phyloP scores from a whole-genome alignment of 1,140 invertebrate species.

The Periplaneta americana region DNA sequence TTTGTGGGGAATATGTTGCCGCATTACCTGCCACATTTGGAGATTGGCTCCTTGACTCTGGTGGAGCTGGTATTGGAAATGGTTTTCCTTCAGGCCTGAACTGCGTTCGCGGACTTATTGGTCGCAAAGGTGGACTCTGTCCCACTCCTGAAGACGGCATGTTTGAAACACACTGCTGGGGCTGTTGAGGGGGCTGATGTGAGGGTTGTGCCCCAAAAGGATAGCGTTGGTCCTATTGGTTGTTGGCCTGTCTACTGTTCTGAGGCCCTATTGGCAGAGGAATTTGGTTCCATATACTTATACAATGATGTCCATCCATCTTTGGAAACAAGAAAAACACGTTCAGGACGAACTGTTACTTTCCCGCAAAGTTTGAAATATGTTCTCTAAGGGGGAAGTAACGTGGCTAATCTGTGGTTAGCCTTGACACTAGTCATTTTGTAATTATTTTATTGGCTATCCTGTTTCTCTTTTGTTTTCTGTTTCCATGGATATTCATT shows the following conservation, averaged over 20 bases:
- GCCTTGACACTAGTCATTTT: no score
- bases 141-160: slow-evolving; percentile 34
- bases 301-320: no score
- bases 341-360: no score
- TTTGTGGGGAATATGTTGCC: slow-evolving; percentile 37
- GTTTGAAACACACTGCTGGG: slow-evolving; percentile 30
- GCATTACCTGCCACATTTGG: background rate
- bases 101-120: slow-evolving; percentile 28
- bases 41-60: slow-evolving; percentile 26
- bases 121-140: slow-evolving; percentile 35
- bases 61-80: slow-evolving; percentile 34
- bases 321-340: no score
- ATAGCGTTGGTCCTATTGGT: slow-evolving; percentile 31
- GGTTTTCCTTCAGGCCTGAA: slow-evolving; percentile 37
- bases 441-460: no score
- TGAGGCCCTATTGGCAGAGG: slow-evolving; percentile 28
- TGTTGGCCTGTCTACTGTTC: slow-evolving; percentile 28
- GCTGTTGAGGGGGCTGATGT: slow-evolving; percentile 35
- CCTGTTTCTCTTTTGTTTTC: no score
- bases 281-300: slow-evolving; percentile 30
- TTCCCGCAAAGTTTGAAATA: no score
- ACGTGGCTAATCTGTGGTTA: no score
- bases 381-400: no score
- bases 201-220: slow-evolving; percentile 30
- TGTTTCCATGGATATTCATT: no score